Conservation (phyloP, 1,140 invertebrate species). For the Lanistes nyassanus region DNA sequence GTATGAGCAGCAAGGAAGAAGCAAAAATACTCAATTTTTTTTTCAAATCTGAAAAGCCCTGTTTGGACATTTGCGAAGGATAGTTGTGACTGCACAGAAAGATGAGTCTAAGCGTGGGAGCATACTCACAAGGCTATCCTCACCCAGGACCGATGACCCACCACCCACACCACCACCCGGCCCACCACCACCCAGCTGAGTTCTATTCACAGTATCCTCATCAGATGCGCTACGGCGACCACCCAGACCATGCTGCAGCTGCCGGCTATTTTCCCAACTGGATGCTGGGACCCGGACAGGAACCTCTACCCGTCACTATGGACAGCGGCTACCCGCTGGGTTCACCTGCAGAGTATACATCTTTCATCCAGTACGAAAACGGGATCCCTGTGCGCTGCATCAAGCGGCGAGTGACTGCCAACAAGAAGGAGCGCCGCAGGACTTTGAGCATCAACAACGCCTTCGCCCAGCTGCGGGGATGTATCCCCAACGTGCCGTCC, state of each 20-base stretch:
- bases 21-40: too few species aligned
- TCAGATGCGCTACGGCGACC: constrained; percentile 30
- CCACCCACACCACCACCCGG: constrained; percentile 31
- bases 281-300: constrained; percentile 32
- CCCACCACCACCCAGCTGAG: constrained; percentile 29
- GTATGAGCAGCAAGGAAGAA: too few species aligned
- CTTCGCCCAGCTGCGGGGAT: constrained; percentile 89
- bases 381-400: constrained; percentile 47
- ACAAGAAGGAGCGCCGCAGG: constrained; percentile 89
- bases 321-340: constrained; percentile 27
- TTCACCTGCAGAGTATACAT: constrained; percentile 33
- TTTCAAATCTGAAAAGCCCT: too few species aligned
- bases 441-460: constrained; percentile 96
- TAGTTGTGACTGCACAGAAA: background rate
- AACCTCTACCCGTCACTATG: constrained; percentile 24
- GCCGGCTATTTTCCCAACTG: constrained; percentile 43
- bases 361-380: constrained; percentile 49
- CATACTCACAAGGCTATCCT: constrained; percentile 42
- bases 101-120: constrained; percentile 48
- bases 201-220: constrained; percentile 37
- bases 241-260: constrained; percentile 13
- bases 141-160: constrained; percentile 38
- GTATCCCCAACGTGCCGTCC: constrained; percentile 94
- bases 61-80: too few species aligned
- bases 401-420: constrained; percentile 70